Conservation (phyloP, 2,113 vertebrate species). For the Pagrus major region DNA sequence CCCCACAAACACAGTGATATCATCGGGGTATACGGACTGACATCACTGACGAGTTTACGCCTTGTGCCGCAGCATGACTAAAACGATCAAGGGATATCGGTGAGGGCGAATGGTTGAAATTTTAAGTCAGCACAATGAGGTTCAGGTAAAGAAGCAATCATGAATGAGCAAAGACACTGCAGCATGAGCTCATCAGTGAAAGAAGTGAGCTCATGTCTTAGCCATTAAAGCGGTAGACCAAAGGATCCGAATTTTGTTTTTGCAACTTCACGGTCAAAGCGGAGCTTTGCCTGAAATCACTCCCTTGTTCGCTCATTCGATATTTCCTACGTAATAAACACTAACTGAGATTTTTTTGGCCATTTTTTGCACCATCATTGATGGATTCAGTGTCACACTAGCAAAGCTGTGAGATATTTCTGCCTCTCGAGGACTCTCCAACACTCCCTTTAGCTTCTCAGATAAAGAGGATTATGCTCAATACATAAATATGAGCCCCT, state of each 20-base stretch:
- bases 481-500: neutral
- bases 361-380: neutral
- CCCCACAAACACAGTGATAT: constrained; percentile 52
- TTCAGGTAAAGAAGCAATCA: constrained; percentile 42
- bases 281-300: neutral
- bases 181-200: constrained; percentile 72
- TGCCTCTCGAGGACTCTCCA: neutral
- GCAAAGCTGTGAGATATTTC: neutral
- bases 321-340: neutral
- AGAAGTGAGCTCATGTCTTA: constrained; percentile 68
- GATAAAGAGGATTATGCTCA: neutral
- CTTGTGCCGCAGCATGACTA: constrained; percentile 52
- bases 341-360: neutral
- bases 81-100: neutral
- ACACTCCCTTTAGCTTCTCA: neutral
- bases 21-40: constrained; percentile 38
- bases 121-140: constrained; percentile 5
- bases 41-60: constrained; percentile 35
- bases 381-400: neutral
- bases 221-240: constrained; percentile 31
- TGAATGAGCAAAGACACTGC: constrained; percentile 59
- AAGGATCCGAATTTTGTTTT: neutral
- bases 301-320: neutral
- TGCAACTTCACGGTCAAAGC: neutral
- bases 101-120: constrained; percentile 7